Percentiles rank a stretch among this genome's conserved stretches.
phyloP scores from a whole-genome alignment of 2,797 vertebrate species.

The Enteromius anoplus region DNA sequence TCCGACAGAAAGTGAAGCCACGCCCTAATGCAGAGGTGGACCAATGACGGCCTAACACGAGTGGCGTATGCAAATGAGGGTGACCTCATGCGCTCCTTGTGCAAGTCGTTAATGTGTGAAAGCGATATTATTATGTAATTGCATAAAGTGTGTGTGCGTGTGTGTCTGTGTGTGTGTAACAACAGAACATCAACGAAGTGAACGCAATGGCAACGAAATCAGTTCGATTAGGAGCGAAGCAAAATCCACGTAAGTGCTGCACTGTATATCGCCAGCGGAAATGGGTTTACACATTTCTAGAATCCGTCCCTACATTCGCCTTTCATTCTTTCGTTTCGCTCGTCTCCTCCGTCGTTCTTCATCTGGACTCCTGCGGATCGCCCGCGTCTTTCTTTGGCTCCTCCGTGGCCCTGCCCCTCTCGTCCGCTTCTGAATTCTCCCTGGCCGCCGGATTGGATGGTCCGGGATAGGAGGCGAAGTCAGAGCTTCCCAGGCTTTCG shows the following conservation, averaged over 20 bases:
- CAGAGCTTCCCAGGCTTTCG: conserved; percentile 65
- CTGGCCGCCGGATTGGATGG: conserved; percentile 70
- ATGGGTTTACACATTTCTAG: conserved; percentile 40
- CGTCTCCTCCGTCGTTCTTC: conserved; percentile 63
- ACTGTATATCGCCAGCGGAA: conserved; percentile 30
- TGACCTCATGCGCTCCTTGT: conserved; percentile 56
- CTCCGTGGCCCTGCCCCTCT: conserved; percentile 69
- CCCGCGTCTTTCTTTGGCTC: conserved; percentile 68
- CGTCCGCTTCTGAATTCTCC: conserved; percentile 72
- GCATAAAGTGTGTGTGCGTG: conserved; percentile 52
- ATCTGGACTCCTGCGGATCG: conserved; percentile 69
- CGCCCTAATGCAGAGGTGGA: conserved; percentile 21
- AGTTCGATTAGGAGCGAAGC: conserved; percentile 48
- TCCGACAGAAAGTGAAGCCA: conserved; percentile 49
- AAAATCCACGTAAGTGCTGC: conserved; percentile 56
- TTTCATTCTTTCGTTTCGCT: conserved; percentile 33
- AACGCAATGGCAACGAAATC: conserved; percentile 54
- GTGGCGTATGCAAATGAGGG: conserved; percentile 46
- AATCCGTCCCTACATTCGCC: conserved; percentile 41
- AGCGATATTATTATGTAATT: conserved; percentile 57
- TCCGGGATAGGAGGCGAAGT: conserved; percentile 60
- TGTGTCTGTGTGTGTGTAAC: conserved; percentile 50
- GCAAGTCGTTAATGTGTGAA: conserved; percentile 60
- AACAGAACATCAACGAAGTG: conserved; percentile 43
- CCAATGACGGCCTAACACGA: conserved; percentile 27